Percentiles rank a stretch among this genome's conserved stretches.
Evolutionary conservation across 2,797 vertebrate species (phyloP).

Genomic region (Columba guinea): DNA sequence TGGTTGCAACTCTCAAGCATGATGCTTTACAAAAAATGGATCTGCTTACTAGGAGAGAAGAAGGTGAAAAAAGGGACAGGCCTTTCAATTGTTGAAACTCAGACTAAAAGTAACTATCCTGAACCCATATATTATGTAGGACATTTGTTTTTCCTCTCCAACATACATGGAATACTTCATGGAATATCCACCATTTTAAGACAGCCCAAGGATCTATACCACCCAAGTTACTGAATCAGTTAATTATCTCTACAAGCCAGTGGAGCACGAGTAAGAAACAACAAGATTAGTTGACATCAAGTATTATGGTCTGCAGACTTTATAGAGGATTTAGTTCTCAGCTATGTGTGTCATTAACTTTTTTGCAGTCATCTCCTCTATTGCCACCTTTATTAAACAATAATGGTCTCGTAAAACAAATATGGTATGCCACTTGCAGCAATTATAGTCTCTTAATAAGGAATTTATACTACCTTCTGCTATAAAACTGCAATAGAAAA

Average conservation of each 20-base stretch:
- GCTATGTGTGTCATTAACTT: constrained; percentile 11
- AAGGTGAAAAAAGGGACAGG: not conserved
- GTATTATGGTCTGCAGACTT: not conserved
- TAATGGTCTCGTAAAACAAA: constrained; percentile 39
- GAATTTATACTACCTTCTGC: not conserved
- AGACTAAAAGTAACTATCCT: not conserved
- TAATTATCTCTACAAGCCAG: not conserved
- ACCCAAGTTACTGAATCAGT: not conserved
- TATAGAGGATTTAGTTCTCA: not conserved
- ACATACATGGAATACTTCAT: not conserved
- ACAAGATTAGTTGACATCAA: not conserved
- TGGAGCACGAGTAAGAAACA: not conserved
- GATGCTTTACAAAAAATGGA: not conserved
- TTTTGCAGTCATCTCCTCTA: not conserved
- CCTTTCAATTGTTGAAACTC: not conserved
- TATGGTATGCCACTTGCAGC: not conserved
- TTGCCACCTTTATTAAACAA: constrained; percentile 15
- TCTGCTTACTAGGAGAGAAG: not conserved
- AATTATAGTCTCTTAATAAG: constrained; percentile 17
- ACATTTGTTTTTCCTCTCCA: not conserved
- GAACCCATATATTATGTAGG: not conserved
- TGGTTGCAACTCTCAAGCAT: not conserved
- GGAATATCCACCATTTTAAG: not conserved
- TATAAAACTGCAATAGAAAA: constrained; percentile 32
- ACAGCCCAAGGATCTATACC: not conserved